These are phyloP conservation scores for Conus betulinus DNA, from an alignment of 1,140 invertebrate genomes.

Conservation along the genomic window DNA sequence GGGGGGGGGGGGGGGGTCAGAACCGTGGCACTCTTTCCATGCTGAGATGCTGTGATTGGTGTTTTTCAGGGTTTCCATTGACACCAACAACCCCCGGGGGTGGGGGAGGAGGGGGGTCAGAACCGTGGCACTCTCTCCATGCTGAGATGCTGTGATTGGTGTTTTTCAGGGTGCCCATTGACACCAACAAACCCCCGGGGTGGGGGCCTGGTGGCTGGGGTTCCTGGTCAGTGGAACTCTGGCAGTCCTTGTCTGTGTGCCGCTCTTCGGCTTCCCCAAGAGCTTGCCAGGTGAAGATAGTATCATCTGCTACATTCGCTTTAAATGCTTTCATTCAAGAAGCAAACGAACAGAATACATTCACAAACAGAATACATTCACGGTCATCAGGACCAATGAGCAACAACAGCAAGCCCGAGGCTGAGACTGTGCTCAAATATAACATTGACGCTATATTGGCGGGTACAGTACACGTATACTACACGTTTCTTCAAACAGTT, in stretches of 20 bases:
- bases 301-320: background rate
- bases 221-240: slow-evolving; percentile 81
- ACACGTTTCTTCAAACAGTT: too few relatives aligned
- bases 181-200: slow-evolving; percentile 72
- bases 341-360: background rate
- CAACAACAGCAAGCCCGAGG: too few relatives aligned
- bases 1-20: too few relatives aligned
- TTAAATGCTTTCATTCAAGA: too few relatives aligned
- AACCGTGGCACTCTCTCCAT: too few relatives aligned
- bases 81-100: slow-evolving; percentile 72
- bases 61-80: slow-evolving; percentile 57
- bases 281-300: slow-evolving; percentile 56
- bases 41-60: background rate
- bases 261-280: slow-evolving; percentile 63
- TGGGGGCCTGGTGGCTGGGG: slow-evolving; percentile 82
- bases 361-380: too few relatives aligned
- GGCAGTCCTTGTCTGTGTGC: slow-evolving; percentile 78
- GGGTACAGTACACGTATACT: too few relatives aligned
- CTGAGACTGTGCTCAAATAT: too few relatives aligned
- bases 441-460: too few relatives aligned
- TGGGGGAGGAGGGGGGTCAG: slow-evolving; percentile 46
- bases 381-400: too few relatives aligned
- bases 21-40: too few relatives aligned
- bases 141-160: background rate
- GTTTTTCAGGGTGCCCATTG: slow-evolving; percentile 57